Base-by-base conservation (phyloP, 92 coral and sea anemone species). In the Epizoanthus ramosus region DNA sequence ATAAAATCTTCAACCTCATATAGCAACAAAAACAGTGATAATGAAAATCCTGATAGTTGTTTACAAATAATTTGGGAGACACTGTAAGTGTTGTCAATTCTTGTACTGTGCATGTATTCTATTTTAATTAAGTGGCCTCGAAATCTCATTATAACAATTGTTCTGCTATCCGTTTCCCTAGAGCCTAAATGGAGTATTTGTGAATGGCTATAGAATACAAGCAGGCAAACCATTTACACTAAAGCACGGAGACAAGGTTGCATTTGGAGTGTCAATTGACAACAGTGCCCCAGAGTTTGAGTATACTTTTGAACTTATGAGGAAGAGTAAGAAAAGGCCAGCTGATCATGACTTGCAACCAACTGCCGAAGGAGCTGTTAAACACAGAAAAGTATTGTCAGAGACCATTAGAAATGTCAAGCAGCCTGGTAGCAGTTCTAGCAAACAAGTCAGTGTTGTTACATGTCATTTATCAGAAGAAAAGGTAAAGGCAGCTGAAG, bases 161-260 rank as follows among this genome's bases (percentile, higher is more conserved):
- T 28, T 28, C 75, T 17, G 28, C 19, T 68, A 23, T 52, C 75
- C 80, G 75, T 43, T 64, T 18, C 89, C 83, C 39, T 90, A 97
- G 99, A 97, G 99, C 73, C 80, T 97, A 60, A 97, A 97, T 90
- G 99, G 99, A 71, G 99, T 97, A 28, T 94, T 88, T 33, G 84
- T 94, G 66, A 97, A 97, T 81, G 94, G 94, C 64, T 85, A 76
- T 13, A 87, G 90, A 79, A 75, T 94, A 23, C 93, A 80, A 21
- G 74, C 91, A 24, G 89, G 72, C 22, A 71, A 80, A 37, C 91
- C 86, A 19, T 90, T 84, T 65, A 68, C 81, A 31, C 61, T 97
- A 57, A 90, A 89, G 59, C 84, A 86, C 71, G 98, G 99, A 23
- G 99, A 97, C 75, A 91, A 77, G 58, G 83, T 97, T 61, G 92